Evolutionary conservation across 2,888 invertebrate species (phyloP).

Genomic region (Mantis religiosa): DNA sequence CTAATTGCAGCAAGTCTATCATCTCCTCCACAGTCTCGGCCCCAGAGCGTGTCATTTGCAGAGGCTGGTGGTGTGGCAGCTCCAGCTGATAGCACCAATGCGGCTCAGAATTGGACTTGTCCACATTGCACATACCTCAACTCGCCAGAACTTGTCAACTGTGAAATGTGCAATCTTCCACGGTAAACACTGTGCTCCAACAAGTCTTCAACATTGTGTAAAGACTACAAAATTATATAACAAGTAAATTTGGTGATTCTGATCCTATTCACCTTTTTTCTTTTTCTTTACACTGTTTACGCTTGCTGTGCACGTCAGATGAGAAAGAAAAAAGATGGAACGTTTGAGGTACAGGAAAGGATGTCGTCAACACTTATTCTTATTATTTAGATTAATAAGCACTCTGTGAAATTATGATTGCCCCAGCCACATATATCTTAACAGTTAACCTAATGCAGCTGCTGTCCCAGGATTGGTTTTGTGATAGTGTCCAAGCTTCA

Average conservation of each 20-base stretch:
- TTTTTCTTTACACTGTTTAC: background rate
- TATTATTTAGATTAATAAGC: too few relatives aligned
- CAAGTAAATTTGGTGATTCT: background rate
- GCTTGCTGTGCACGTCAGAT: background rate
- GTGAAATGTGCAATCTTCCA: slow-evolving; percentile 92
- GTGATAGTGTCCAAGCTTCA: background rate
- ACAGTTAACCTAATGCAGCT: too few relatives aligned
- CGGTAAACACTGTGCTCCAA: slow-evolving; percentile 45
- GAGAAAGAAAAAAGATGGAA: background rate
- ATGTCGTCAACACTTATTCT: too few relatives aligned
- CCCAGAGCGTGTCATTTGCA: slow-evolving; percentile 27
- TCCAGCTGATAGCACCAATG: background rate
- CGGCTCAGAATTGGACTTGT: slow-evolving; percentile 70
- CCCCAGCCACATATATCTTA: too few relatives aligned
- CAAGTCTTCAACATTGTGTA: background rate
- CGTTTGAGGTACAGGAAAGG: background rate
- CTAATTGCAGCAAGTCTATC: slow-evolving; percentile 59
- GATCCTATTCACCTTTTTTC: background rate
- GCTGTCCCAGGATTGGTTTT: background rate
- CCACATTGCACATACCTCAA: slow-evolving; percentile 92
- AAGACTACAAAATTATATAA: background rate
- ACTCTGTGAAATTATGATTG: too few relatives aligned
- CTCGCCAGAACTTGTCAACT: slow-evolving; percentile 64
- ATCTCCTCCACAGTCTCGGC: slow-evolving; percentile 35
- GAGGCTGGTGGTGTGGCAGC: background rate